A percentile compares a stretch with the other conserved stretches of the same genome.
Conservation (phyloP, 1,140 invertebrate species). For the Lordiphosa stackelbergi region DNA sequence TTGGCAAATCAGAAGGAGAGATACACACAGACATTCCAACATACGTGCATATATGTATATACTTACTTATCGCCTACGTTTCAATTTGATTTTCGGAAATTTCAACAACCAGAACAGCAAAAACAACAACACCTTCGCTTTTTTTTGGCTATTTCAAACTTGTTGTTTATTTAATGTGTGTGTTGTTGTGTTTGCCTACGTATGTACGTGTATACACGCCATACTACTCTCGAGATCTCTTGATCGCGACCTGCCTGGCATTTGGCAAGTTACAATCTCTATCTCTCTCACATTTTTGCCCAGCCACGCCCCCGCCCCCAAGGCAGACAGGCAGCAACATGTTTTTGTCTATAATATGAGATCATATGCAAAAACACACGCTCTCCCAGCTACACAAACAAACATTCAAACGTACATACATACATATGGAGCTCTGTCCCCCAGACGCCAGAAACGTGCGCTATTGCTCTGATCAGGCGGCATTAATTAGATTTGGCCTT, state of each 20-base stretch:
- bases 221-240: constrained; percentile 35
- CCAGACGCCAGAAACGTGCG: constrained; percentile 46
- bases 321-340: constrained; percentile 46
- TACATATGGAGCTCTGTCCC: constrained; percentile 7
- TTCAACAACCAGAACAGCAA: constrained; percentile 43
- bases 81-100: constrained; percentile 62
- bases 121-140: constrained; percentile 67
- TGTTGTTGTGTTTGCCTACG: constrained; percentile 26
- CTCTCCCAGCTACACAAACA: constrained; percentile 5
- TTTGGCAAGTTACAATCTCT: constrained; percentile 37
- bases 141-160: constrained; percentile 52
- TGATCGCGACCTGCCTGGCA: constrained; percentile 28
- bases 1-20: constrained; percentile 44
- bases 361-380: constrained; percentile 60
- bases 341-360: constrained; percentile 58
- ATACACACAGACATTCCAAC: constrained; percentile 18
- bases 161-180: constrained; percentile 67
- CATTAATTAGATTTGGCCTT: constrained; percentile 66
- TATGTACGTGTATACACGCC: constrained; percentile 10
- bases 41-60: constrained; percentile 8
- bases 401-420: too few relatives aligned
- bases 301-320: constrained; percentile 42
- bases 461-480: constrained; percentile 45
- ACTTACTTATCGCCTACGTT: constrained; percentile 66
- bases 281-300: background rate